Evolutionary conservation across 2,113 vertebrate genomes (phyloP), one percentile per base, ranked within the genome.

Genomic region (Tamias sibiricus): DNA sequence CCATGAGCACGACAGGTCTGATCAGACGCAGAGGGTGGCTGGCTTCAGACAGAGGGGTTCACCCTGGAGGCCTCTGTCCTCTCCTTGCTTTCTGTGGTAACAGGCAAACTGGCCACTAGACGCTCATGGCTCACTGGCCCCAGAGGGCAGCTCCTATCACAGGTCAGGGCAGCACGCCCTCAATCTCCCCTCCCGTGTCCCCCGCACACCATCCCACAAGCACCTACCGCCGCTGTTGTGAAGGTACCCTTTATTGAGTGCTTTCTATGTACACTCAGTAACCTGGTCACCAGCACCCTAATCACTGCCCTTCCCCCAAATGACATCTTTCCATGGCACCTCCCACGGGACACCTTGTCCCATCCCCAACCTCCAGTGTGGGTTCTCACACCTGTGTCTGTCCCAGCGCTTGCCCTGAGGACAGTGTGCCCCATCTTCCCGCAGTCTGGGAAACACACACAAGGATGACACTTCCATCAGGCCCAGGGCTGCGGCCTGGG

Each of bases 1-100:
- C 10, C 94, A 83, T 86, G 92, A 97, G 69, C 68, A 97, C 95
- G 95, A 68, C 88, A 40, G 72, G 71, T 75, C 40, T 93, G 92
- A 81, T 93, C 89, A 96, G 59, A 30, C 9, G 4, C n/a, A 89
- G 90, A 83, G 66, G 37, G 19, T 47, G 47, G 40, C 57, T 81
- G 84, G 68, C 22, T 77, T 52, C 28, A 52, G 62, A 66, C 69
- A 77, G 22, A 74, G 14, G 79, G 35, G 10, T 26, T 57, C 16
- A 32, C 68, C 57, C 54, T 24, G 35, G 20, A 10, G 32, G 37
- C 17, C 44, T 24, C n/a, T 13, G 32, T 64, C 49, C 37, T 57
- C 37, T 42, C 24, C 44, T 28, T 13, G 30, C 62, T 77, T 37
- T 17, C 64, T 16, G 30, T n/a, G 62, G 52, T 19, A n/a, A 79